These are phyloP conservation scores for Myotis daubentonii DNA, from an alignment of 2,797 vertebrate species.

Conservation along the genomic window DNA sequence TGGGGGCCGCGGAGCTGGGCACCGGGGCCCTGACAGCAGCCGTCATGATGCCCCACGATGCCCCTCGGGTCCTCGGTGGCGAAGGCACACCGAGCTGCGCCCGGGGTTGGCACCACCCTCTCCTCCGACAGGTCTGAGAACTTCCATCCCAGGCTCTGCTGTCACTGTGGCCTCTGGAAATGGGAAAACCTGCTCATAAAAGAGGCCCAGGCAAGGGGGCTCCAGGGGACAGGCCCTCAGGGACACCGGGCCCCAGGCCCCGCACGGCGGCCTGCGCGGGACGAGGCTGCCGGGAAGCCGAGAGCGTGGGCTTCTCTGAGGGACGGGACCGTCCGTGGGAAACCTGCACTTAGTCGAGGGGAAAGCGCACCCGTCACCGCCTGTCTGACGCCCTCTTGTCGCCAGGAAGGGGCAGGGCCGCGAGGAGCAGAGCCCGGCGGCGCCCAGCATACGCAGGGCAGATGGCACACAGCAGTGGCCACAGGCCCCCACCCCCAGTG, in stretches of 20 bases:
- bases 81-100: fast-evolving
- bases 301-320: slow-evolving; percentile 53
- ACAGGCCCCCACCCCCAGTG: no score
- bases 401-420: background rate
- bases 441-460: background rate
- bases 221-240: background rate
- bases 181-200: background rate
- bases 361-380: background rate
- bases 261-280: no score
- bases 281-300: background rate
- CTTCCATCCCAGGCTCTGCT: fast-evolving
- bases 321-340: slow-evolving; percentile 61
- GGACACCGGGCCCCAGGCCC: background rate
- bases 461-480: background rate
- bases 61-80: no score
- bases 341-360: slow-evolving; percentile 56
- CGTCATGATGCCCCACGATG: fast-evolving
- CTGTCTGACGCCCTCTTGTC: fast-evolving
- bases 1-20: no score
- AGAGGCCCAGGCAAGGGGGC: fast-evolving
- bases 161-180: fast-evolving
- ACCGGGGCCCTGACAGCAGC: fast-evolving
- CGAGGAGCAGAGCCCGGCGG: background rate
- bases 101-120: background rate
- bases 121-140: background rate